Base-by-base conservation (phyloP, 2,888 invertebrate species). In the Andricus quercusramuli region DNA sequence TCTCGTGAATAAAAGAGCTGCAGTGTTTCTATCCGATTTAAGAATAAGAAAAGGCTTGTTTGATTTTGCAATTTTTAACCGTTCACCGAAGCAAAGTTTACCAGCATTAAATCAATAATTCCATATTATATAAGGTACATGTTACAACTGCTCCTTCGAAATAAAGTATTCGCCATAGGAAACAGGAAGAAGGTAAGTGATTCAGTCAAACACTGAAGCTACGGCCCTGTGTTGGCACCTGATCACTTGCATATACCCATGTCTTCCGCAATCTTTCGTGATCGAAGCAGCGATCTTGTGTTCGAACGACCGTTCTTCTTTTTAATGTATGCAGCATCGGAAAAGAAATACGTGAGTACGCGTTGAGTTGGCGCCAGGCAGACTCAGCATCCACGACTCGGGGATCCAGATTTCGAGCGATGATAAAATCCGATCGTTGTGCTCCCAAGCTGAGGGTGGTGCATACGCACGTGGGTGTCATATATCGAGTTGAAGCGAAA, bases 341-440 rank as follows among this genome's bases (percentile, higher is more conserved):
- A 82, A 83, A 82, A 83, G 80, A 80, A n/a, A 56, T n/a, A n/a
- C 56, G n/a, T 56, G 78, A 80, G 80, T 82, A 80, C 78, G 81
- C 79, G 79, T 80, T 82, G 74, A 82, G 80, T 78, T 77, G 83
- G 80, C 83, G 83, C 83, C 83, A 82, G 79, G 82, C 83, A 80
- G 83, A 80, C 83, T 83, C 80, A 80, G 76, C 66, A 80, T 79
- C 79, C 44, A 25, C 78, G 56, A 65, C 81, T 81, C 82, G 81
- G 80, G 84, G 81, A 84, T 84, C 84, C 80, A 81, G 84, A 83
- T 84, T 84, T 84, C 84, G 81, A 84, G 81, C 79, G 83, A 78
- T 80, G 84, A 84, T 84, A 82, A 83, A 84, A 84, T 84, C 81
- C 76, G 79, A 81, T 79, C 81, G 82, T 79, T 82, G 80, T 77